Evolutionary conservation across 2,797 vertebrate species (phyloP).

Genomic region (Orientallactaga sibirica): DNA sequence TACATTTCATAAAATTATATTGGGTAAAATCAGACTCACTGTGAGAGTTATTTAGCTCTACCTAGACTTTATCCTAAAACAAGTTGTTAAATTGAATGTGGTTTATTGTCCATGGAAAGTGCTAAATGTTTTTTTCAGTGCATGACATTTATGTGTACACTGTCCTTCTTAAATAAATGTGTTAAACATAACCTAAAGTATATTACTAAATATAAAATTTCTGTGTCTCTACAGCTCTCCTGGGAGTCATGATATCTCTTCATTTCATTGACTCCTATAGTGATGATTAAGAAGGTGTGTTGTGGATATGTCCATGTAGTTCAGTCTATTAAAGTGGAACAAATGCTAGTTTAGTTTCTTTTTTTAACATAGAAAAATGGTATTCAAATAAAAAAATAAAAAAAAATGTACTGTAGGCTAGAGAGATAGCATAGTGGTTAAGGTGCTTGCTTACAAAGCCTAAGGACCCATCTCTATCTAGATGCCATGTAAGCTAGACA

Average conservation of each 20-base stretch:
- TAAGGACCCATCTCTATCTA: no score
- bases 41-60: conserved; percentile 30
- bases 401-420: background rate
- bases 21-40: background rate
- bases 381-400: background rate
- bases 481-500: no score
- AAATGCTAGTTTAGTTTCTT: conserved; percentile 30
- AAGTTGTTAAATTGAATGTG: conserved; percentile 56
- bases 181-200: conserved; percentile 70
- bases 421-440: no score
- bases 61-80: conserved; percentile 46
- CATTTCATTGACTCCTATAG: conserved; percentile 69
- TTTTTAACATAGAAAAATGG: conserved; percentile 65
- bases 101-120: conserved; percentile 51
- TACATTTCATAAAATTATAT: background rate
- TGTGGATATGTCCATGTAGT: background rate
- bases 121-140: conserved; percentile 57
- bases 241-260: conserved; percentile 60
- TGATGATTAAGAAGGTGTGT: conserved; percentile 28
- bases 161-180: conserved; percentile 64
- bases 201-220: conserved; percentile 67
- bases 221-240: conserved; percentile 52
- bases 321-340: background rate
- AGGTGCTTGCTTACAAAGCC: no score
- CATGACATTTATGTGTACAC: conserved; percentile 67